Evolutionary conservation across 2,113 vertebrate species (phyloP), one percentile per base, ranked within the genome.

Genomic region (Proterorhinus semilunaris): DNA sequence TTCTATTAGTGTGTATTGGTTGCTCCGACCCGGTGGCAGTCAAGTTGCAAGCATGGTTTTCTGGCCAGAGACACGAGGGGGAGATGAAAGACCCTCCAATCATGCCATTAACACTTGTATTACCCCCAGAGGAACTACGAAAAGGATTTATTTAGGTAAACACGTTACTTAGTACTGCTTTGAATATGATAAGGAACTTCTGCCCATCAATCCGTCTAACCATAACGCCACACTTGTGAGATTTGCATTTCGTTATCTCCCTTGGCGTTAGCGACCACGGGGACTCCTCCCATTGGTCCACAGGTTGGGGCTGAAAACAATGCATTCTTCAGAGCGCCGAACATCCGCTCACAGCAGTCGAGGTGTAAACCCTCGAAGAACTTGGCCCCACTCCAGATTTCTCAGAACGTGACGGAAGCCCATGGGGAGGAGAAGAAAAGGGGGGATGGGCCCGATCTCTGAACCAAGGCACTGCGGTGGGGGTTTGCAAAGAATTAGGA

Each of bases 351-450:
- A 61, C 64, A 62, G 64, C 58, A 44, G 66, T 74, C 59, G 57
- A 61, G 36, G 62, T 54, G 65, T 47, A 74, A 72, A 62, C 46
- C 69, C 66, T 54, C 66, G 42, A 42, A 44, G 36, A 61, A 61
- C 7, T 67, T 88, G 85, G 88, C 87, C 77, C 74, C 48, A 62
- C 21, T 83, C 84, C 89, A 86, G 46, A 76, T 17, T 80, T 66
- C 71, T 78, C 77, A 66, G 79, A 78, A 76, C 50, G 79, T 74
- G 82, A 84, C 75, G 64, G 81, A 79, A 67, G 80, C 72, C 54
- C 64, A 21, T 53, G 68, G 58, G 36, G 65, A 54, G 16, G 8
- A 10, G 52, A 5, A 17, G 7, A 10, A 17, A 6, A 17, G 7
- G 6, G 11, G 16, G 15, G 44, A 10, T 15, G 27, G 21, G n/a